Conservation (phyloP, 2,888 invertebrate species). For the Phania funesta region DNA sequence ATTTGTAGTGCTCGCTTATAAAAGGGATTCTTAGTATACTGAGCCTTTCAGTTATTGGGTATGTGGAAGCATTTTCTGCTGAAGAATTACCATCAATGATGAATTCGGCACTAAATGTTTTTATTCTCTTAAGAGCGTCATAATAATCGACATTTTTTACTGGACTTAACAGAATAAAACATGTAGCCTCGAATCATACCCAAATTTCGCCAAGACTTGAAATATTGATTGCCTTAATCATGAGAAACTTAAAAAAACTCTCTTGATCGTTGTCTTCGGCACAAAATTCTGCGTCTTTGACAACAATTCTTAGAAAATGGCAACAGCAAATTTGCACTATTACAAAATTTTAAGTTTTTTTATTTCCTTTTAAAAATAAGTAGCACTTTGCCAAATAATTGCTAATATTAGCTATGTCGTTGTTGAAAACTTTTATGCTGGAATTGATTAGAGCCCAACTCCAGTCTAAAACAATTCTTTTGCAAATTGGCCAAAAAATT, state of each 20-base stretch:
- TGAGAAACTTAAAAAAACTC: background rate
- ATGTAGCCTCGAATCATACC: background rate
- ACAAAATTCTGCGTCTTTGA: background rate
- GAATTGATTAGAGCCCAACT: background rate
- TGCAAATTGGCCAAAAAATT: too few species aligned
- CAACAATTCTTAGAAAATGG: background rate
- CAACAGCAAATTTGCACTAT: background rate
- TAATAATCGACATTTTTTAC: background rate
- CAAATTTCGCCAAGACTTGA: background rate
- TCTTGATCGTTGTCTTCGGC: background rate
- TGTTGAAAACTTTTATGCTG: too few species aligned
- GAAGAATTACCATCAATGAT: too few species aligned
- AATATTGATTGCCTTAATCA: background rate
- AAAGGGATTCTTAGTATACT: too few species aligned
- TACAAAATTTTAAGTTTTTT: slow-evolving; percentile 8
- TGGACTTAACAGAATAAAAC: background rate
- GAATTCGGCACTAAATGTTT: too few species aligned
- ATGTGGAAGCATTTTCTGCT: too few species aligned
- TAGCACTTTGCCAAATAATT: background rate
- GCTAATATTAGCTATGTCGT: too few species aligned
- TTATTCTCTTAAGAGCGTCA: background rate
- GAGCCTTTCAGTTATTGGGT: too few species aligned
- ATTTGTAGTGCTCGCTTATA: too few species aligned
- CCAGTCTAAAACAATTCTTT: background rate
- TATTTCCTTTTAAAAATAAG: background rate